A percentile compares a stretch with the other conserved stretches of the same genome.
phyloP scores from a whole-genome alignment of 1,140 invertebrate species.

The Trichogramma pretiosum region DNA sequence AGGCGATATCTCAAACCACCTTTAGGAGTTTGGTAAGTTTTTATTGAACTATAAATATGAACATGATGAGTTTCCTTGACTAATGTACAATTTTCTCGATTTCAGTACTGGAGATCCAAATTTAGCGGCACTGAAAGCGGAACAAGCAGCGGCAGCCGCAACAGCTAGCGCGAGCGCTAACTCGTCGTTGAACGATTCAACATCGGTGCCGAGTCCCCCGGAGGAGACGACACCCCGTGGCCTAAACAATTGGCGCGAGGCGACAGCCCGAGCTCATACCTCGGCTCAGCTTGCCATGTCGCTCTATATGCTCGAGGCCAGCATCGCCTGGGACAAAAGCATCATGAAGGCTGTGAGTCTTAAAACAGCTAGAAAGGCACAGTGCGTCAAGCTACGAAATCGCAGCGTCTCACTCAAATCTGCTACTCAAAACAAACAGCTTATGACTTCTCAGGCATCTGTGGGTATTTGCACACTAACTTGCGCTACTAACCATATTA shows the following conservation, averaged over 20 bases:
- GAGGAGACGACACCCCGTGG: slow-evolving; percentile 54
- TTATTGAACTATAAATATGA: not conserved
- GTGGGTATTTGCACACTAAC: slow-evolving; percentile 43
- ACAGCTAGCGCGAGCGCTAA: slow-evolving; percentile 35
- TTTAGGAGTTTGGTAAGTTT: slow-evolving; percentile 60
- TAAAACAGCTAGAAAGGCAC: slow-evolving; percentile 41
- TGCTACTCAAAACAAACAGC: slow-evolving; percentile 40
- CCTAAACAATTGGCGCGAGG: slow-evolving; percentile 80
- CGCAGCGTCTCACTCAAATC: slow-evolving; percentile 41
- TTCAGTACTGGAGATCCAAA: slow-evolving; percentile 50
- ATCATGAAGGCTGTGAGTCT: slow-evolving; percentile 95
- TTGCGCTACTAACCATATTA: too few species aligned
- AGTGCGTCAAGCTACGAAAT: slow-evolving; percentile 41
- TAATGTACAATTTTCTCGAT: slow-evolving; percentile 18
- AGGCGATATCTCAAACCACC: slow-evolving; percentile 89
- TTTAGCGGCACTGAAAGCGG: slow-evolving; percentile 44
- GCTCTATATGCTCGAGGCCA: slow-evolving; percentile 79
- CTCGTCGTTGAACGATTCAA: slow-evolving; percentile 27
- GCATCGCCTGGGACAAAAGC: slow-evolving; percentile 96
- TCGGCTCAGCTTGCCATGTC: slow-evolving; percentile 86
- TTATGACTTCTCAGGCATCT: slow-evolving; percentile 43
- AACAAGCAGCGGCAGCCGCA: slow-evolving; percentile 37
- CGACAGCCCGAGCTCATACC: slow-evolving; percentile 69
- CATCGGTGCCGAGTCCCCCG: slow-evolving; percentile 25
- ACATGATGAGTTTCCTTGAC: slow-evolving; percentile 5